Conservation (phyloP, 2,797 vertebrate genomes). For the Acestrorhynchus altus region DNA sequence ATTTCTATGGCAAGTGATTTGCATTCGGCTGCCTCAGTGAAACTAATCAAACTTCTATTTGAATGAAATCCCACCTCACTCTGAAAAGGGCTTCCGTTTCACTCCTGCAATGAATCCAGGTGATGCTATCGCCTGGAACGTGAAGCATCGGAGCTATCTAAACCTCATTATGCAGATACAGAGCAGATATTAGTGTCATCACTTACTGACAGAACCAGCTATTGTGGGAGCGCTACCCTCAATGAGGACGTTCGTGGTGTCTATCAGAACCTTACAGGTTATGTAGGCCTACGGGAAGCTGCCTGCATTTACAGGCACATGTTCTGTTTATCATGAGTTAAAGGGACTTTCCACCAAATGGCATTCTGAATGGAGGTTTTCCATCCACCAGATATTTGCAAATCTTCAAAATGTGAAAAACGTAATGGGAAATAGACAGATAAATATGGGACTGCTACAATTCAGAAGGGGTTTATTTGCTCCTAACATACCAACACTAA, state of each 20-base stretch:
- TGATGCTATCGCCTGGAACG: neutral
- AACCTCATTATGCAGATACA: neutral
- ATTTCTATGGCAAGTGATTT: slow-evolving; percentile 6
- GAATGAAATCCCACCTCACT: neutral
- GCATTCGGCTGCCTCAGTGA: neutral
- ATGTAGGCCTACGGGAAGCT: neutral
- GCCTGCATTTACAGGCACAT: neutral
- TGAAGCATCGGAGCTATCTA: neutral
- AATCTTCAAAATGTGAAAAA: too few relatives aligned
- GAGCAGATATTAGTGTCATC: neutral
- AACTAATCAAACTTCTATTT: neutral
- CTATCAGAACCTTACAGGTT: neutral
- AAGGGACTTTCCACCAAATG: too few relatives aligned
- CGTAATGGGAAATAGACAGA: too few relatives aligned
- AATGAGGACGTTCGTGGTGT: neutral
- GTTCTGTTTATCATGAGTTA: neutral
- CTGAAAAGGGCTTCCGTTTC: neutral
- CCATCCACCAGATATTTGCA: too few relatives aligned
- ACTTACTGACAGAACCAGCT: neutral
- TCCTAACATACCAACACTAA: too few relatives aligned
- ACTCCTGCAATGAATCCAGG: neutral
- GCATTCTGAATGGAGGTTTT: too few relatives aligned
- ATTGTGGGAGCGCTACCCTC: neutral
- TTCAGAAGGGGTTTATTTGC: too few relatives aligned
- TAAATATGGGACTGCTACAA: too few relatives aligned